Conservation (phyloP, 1,140 invertebrate species). For the Caenorhabditis tropicalis region DNA sequence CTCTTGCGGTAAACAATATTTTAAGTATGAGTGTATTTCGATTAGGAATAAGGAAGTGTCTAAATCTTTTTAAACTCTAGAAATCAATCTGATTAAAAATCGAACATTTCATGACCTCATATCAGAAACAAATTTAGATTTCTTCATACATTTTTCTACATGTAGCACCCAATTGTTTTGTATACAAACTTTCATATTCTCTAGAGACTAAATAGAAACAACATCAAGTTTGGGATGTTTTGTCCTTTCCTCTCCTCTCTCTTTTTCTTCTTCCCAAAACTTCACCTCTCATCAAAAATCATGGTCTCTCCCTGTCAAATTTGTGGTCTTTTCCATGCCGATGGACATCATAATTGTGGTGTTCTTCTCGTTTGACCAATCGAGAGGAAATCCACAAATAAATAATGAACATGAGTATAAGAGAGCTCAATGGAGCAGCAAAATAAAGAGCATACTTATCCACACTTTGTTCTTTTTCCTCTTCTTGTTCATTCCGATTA, state of each 20-base stretch:
- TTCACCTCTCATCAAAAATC: conserved; percentile 29
- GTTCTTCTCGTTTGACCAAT: not conserved
- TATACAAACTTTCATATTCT: not conserved
- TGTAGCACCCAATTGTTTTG: conserved; percentile 12
- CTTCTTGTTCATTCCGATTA: conserved; percentile 6
- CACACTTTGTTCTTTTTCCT: not conserved
- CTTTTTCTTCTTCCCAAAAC: not conserved
- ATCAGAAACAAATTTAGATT: too few species aligned
- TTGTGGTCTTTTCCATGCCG: conserved; percentile 4
- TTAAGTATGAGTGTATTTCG: not conserved
- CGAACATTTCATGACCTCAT: not conserved
- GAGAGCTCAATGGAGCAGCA: conserved; percentile 15
- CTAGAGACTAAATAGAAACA: conserved; percentile 28
- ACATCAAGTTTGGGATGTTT: not conserved
- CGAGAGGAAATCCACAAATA: conserved; percentile 39
- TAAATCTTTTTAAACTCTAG: too few species aligned
- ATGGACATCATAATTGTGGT: conserved; percentile 20
- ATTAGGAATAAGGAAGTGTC: too few species aligned
- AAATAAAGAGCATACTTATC: conserved; percentile 1
- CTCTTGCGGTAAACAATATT: not conserved
- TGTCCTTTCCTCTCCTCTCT: not conserved
- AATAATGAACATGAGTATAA: conserved; percentile 18
- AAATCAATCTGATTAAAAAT: too few species aligned
- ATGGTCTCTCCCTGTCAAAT: not conserved
- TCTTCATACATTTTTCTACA: too few species aligned